Conservation (phyloP, 2,113 vertebrate genomes). For the Ptychochromis oligacanthus region DNA sequence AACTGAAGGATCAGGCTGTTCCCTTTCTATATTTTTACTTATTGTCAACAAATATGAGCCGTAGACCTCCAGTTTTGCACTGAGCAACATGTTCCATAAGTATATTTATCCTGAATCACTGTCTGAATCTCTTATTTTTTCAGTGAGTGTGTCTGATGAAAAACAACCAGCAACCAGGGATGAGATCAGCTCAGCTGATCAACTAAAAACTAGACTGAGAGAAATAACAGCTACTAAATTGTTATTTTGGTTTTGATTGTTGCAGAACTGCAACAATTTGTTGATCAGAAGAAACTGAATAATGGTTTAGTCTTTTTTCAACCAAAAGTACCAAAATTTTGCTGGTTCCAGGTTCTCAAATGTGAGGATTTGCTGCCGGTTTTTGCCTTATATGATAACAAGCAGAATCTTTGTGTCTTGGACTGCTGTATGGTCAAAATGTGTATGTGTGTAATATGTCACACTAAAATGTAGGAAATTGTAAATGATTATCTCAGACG, state of each 20-base stretch:
- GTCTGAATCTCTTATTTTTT: neutral
- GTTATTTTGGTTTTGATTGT: accelerated
- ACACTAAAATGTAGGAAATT: accelerated
- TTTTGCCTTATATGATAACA: neutral
- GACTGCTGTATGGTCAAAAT: neutral
- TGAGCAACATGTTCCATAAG: neutral
- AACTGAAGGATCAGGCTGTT: neutral
- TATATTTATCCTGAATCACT: neutral
- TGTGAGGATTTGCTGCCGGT: too few species aligned
- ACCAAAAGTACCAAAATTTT: neutral
- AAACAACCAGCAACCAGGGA: neutral
- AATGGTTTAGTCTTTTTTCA: too few species aligned
- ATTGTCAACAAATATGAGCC: neutral
- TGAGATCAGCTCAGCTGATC: neutral
- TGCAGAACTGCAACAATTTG: neutral
- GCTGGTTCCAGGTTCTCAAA: neutral
- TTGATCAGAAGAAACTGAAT: neutral
- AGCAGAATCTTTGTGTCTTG: neutral
- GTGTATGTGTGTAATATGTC: neutral
- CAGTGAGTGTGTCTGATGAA: neutral
- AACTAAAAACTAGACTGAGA: neutral
- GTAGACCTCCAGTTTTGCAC: neutral
- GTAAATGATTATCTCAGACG: too few species aligned
- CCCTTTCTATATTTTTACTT: neutral
- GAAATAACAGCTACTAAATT: neutral